Evolutionary conservation across 2,888 invertebrate species (phyloP).

Genomic region (Eristalis tenax): DNA sequence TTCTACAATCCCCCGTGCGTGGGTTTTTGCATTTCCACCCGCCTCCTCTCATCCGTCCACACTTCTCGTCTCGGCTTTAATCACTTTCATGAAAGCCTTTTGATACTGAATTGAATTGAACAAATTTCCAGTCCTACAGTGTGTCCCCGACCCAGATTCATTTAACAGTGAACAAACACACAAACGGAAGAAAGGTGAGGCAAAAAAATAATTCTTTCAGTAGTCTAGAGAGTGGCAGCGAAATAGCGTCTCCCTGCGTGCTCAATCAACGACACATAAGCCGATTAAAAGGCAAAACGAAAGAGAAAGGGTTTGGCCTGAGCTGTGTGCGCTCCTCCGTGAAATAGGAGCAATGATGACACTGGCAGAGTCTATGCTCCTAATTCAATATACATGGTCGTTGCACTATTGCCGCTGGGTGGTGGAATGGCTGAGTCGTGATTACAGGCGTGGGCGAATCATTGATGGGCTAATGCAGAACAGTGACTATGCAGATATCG

Average conservation of each 20-base stretch:
- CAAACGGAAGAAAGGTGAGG: neutral
- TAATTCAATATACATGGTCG: neutral
- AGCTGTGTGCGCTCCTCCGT: neutral
- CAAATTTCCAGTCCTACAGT: conserved; percentile 10
- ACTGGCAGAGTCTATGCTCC: neutral
- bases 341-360: neutral
- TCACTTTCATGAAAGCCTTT: neutral
- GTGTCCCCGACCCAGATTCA: conserved; percentile 29
- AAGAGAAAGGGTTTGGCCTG: neutral
- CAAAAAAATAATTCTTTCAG: neutral
- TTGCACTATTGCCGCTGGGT: neutral
- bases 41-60: neutral
- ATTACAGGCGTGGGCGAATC: neutral
- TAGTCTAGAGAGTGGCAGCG: conserved; percentile 5
- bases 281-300: conserved; percentile 12
- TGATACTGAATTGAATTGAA: conserved; percentile 19
- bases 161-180: neutral
- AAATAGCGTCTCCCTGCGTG: conserved; percentile 12
- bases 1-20: conserved; percentile 17
- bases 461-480: neutral
- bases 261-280: conserved; percentile 43
- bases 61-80: neutral
- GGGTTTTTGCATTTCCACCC: neutral
- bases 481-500: neutral
- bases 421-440: neutral